phyloP scores from a whole-genome alignment of 2,888 invertebrate species.

The Phania funesta region DNA sequence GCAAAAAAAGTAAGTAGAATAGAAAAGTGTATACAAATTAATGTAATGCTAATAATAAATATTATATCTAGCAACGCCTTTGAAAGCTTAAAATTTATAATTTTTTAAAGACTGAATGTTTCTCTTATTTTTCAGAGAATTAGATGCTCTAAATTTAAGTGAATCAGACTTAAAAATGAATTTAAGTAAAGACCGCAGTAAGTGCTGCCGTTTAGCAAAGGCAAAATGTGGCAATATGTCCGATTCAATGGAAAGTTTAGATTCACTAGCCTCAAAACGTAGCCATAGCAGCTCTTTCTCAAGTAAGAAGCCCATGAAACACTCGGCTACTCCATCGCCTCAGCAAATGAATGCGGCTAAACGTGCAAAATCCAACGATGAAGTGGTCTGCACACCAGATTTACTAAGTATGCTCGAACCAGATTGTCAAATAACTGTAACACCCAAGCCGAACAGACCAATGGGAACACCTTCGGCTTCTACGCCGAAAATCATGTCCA shows the following conservation, averaged over 20 bases:
- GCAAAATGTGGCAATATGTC: constrained; percentile 75
- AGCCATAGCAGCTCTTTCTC: constrained; percentile 70
- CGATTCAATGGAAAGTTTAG: constrained; percentile 76
- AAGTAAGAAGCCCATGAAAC: constrained; percentile 69
- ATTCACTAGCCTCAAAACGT: constrained; percentile 74
- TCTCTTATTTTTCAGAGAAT: constrained; percentile 69
- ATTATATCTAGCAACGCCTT: background rate
- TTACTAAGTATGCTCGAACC: constrained; percentile 78
- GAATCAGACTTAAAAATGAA: constrained; percentile 73
- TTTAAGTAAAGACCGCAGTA: constrained; percentile 75
- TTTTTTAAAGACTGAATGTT: background rate
- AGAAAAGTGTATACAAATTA: background rate
- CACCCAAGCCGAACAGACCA: constrained; percentile 68
- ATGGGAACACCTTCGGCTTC: constrained; percentile 67
- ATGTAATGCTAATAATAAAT: background rate
- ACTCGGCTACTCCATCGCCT: constrained; percentile 51
- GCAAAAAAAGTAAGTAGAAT: constrained; percentile 80
- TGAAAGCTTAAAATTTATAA: background rate
- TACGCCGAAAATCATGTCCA: constrained; percentile 71
- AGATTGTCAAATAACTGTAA: constrained; percentile 77
- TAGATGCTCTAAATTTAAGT: constrained; percentile 71
- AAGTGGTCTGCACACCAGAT: constrained; percentile 85
- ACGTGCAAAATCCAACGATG: constrained; percentile 76
- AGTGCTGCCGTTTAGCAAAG: constrained; percentile 77
- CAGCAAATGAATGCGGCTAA: constrained; percentile 69